Conservation (phyloP, 2,113 vertebrate genomes). For the Anas platyrhynchos region DNA sequence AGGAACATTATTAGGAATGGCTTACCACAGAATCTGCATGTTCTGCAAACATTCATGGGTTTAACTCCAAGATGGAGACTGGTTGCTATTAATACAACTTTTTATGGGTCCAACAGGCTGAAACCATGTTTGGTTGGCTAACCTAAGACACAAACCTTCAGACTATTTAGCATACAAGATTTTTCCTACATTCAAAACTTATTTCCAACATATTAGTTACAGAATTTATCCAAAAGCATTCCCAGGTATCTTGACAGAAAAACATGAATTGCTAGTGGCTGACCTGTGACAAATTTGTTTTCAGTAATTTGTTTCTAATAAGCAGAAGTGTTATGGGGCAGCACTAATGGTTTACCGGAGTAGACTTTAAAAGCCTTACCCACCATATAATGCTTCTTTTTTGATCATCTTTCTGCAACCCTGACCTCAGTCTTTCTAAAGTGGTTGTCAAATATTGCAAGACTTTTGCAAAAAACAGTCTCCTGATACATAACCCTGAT, state of each 20-base stretch:
- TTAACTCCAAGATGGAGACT: background rate
- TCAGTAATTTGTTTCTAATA: background rate
- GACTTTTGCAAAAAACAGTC: background rate
- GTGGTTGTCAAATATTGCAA: background rate
- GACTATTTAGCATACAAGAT: background rate
- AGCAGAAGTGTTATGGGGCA: background rate
- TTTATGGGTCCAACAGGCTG: background rate
- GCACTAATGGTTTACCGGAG: background rate
- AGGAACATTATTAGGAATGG: background rate
- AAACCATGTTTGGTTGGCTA: background rate
- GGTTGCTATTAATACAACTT: background rate
- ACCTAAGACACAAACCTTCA: background rate
- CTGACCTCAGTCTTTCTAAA: background rate
- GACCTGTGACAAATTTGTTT: background rate
- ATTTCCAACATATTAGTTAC: background rate
- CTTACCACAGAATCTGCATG: background rate
- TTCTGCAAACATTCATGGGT: slow-evolving; percentile 1
- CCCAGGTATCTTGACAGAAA: background rate
- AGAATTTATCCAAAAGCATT: background rate
- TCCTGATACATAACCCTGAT: background rate
- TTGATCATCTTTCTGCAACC: background rate
- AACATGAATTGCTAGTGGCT: background rate
- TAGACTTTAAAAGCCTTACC: background rate
- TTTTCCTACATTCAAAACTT: background rate
- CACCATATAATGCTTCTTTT: background rate